Base-by-base conservation (phyloP, 2,113 vertebrate genomes). In the Circaetus gallicus region DNA sequence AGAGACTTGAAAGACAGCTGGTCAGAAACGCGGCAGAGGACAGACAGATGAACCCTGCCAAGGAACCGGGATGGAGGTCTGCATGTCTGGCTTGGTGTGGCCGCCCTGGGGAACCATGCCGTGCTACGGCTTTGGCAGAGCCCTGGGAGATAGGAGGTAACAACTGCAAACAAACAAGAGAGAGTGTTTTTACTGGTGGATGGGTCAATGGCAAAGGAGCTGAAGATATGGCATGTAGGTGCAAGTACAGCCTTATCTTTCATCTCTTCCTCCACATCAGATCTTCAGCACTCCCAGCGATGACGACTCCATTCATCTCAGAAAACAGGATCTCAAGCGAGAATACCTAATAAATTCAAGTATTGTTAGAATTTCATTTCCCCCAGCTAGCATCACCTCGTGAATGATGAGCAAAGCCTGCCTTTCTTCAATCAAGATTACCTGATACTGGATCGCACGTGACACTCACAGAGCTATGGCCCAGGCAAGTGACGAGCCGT, bases 351-450 rank as follows among this genome's bases (percentile, higher is more conserved):
- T 85, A 90, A 95, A 77, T 65, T 90, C 47, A 78, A 80, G 40
- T 49, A 88, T 31, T 85, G 40, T 69, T 25, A 82, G 58, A 62
- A 80, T 85, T 89, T 92, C 29, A 50, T 86, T 73, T 85, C 87
- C 63, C 49, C 32, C 70, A 69, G 52, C 34, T 84, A 83, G 73
- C 89, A 96, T 50, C 59, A 42, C 69, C 73, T 84, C 0, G 0
- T 49, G 45, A 90, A 95, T 42, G 40, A 93, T 1, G 20, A 87
- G 84, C 56, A 80, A 96, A 97, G 40, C 29, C 52, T 18, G n/a
- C 11, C 94, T 86, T 93, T 97, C 82, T 95, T 95, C 86, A 82
- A 22, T 95, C 87, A 83, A 90, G 89, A 94, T 83, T 88, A 73
- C 53, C 71, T 69, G 91, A 91, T 69, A 92, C 25, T 34, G 50